A percentile compares a stretch with the other conserved stretches of the same genome.
phyloP scores from a whole-genome alignment of 2,113 vertebrate genomes.

The Brachyhypopomus gauderio region DNA sequence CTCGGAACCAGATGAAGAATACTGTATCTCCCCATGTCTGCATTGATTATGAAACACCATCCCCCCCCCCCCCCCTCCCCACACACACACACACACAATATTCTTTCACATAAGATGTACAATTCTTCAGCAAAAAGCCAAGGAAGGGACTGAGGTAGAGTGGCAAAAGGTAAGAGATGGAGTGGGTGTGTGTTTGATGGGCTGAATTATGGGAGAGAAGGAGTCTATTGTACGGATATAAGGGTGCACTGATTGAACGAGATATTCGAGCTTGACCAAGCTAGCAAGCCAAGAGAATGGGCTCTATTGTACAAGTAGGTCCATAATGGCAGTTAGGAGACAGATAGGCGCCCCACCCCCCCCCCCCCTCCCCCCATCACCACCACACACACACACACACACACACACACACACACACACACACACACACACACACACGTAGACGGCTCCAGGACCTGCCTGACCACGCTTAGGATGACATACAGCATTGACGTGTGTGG shows the following conservation, averaged over 20 bases:
- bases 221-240: conserved; percentile 45
- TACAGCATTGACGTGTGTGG: conserved; percentile 23
- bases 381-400: conserved; percentile 29
- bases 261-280: conserved; percentile 40
- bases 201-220: conserved; percentile 42
- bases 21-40: not conserved
- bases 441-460: not conserved
- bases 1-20: too few relatives aligned
- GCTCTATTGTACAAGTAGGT: conserved; percentile 43
- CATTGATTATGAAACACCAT: too few relatives aligned
- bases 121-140: not conserved
- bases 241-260: conserved; percentile 45
- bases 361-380: too few relatives aligned
- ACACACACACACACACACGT: too few relatives aligned
- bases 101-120: not conserved
- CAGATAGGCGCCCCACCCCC: conserved; percentile 14
- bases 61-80: too few relatives aligned
- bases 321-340: conserved; percentile 39
- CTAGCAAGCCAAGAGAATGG: conserved; percentile 39
- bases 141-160: not conserved
- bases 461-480: conserved; percentile 30
- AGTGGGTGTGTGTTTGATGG: conserved; percentile 27
- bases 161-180: not conserved
- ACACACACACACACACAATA: too few relatives aligned
- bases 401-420: too few relatives aligned